Conservation (phyloP, 92 coral and sea anemone genomes). For the Epizoanthus ramosus region DNA sequence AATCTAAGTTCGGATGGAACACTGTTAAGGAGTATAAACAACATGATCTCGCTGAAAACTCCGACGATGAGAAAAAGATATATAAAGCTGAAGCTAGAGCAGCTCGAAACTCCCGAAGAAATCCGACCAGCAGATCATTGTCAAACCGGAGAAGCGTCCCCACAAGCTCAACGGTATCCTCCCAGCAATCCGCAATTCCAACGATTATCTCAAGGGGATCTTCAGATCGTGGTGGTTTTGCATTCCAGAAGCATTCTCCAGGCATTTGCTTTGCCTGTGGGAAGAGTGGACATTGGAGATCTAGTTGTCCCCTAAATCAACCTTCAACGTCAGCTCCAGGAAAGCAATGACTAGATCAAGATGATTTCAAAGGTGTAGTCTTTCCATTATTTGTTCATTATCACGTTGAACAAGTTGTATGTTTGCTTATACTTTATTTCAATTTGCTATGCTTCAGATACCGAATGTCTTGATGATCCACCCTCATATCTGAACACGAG, state of each 20-base stretch:
- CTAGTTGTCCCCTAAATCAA: slow-evolving; percentile 13
- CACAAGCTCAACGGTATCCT: too few relatives aligned
- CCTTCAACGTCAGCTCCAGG: slow-evolving; percentile 4
- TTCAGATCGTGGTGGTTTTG: too few relatives aligned
- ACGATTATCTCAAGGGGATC: too few relatives aligned
- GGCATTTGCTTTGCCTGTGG: slow-evolving; percentile 27
- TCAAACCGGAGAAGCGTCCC: background rate
- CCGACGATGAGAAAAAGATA: slow-evolving; percentile 64
- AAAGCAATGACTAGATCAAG: background rate
- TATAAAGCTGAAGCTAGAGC: slow-evolving; percentile 58
- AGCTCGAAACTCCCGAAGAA: background rate
- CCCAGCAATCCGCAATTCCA: too few relatives aligned
- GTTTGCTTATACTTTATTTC: background rate
- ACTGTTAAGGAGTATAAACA: slow-evolving; percentile 55
- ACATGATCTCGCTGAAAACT: slow-evolving; percentile 44
- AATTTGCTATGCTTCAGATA: background rate
- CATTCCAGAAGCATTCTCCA: background rate
- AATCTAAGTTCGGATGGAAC: slow-evolving; percentile 61
- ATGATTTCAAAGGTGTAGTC: background rate
- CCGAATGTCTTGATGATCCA: background rate
- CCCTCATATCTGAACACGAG: background rate
- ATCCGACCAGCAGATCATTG: background rate
- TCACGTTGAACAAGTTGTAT: background rate
- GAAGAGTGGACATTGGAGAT: slow-evolving; percentile 39
- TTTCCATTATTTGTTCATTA: background rate